These are phyloP conservation scores for Nemopilema nomurai DNA, from an alignment of 30 jellyfish, hydroid and myxozoan species.

Conservation along the genomic window DNA sequence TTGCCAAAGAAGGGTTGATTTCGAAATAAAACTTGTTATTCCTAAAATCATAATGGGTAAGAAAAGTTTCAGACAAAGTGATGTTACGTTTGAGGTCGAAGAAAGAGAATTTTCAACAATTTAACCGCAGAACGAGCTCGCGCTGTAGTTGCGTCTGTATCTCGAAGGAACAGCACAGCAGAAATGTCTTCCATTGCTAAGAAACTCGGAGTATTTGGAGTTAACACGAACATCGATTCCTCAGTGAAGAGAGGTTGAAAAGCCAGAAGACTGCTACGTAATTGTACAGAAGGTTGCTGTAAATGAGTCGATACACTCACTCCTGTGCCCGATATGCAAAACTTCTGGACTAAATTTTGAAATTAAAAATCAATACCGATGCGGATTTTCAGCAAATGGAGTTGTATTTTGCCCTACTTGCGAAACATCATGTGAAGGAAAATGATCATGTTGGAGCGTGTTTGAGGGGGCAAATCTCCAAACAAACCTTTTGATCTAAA, in stretches of 20 bases:
- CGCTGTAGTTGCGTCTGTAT: background rate
- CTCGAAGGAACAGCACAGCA: background rate
- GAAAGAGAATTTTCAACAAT: background rate
- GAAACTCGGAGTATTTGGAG: constrained; percentile 1
- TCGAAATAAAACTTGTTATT: background rate
- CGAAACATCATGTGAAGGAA: background rate
- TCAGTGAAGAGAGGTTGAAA: background rate
- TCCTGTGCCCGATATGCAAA: background rate
- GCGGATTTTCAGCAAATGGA: constrained; percentile 8
- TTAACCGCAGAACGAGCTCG: background rate
- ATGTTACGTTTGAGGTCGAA: background rate
- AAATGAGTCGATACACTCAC: background rate
- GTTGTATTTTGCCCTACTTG: background rate
- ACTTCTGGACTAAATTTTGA: background rate
- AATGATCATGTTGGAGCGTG: background rate
- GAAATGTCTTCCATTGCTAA: background rate
- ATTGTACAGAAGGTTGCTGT: constrained; percentile 5
- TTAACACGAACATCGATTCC: background rate
- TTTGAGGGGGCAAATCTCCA: background rate
- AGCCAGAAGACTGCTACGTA: constrained; percentile 8
- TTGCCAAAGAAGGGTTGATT: background rate
- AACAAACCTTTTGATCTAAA: constrained; percentile 16
- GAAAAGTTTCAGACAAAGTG: background rate
- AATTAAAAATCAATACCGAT: background rate
- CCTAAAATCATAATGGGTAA: background rate